A percentile compares a stretch with the other conserved stretches of the same genome.
Conservation (phyloP, 1,140 invertebrate species). For the Probaryconus sp. region DNA sequence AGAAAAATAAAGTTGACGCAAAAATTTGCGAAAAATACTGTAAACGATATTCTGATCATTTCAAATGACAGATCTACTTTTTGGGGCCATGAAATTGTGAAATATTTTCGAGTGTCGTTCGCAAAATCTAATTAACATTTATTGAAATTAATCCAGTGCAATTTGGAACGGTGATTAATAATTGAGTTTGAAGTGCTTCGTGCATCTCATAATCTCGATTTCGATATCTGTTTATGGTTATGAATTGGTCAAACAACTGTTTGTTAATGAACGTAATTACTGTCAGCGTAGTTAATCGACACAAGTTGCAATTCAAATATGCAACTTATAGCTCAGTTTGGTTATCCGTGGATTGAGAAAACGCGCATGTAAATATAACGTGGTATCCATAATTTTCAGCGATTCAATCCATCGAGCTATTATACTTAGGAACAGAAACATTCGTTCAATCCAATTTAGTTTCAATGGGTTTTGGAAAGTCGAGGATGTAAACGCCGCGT, state of each 20-base stretch:
- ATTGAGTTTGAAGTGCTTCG: neutral
- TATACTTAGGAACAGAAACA: conserved; percentile 40
- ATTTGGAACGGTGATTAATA: neutral
- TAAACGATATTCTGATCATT: too few species aligned
- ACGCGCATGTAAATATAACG: neutral
- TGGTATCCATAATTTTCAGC: conserved; percentile 3
- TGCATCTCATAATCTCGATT: conserved; percentile 1
- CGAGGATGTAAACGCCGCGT: conserved; percentile 48
- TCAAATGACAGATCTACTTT: too few species aligned
- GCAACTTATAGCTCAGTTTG: conserved; percentile 1
- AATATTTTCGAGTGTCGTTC: too few species aligned
- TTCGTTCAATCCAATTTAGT: conserved; percentile 67
- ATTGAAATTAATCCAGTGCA: too few species aligned
- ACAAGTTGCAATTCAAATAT: conserved; percentile 21
- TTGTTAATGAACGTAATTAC: conserved; percentile 63
- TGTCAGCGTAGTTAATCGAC: conserved; percentile 45
- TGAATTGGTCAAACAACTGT: conserved; percentile 53
- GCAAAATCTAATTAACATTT: too few species aligned
- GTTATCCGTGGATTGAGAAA: too few species aligned
- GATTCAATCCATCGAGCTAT: conserved; percentile 47
- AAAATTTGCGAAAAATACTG: too few species aligned
- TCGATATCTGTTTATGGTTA: conserved; percentile 32
- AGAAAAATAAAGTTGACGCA: too few species aligned
- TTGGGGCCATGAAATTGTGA: too few species aligned
- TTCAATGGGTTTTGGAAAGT: conserved; percentile 43